Evolutionary conservation across 1,140 invertebrate genomes (phyloP), one percentile per base, ranked within the genome.

Genomic region (Zaprionus vittiger): DNA sequence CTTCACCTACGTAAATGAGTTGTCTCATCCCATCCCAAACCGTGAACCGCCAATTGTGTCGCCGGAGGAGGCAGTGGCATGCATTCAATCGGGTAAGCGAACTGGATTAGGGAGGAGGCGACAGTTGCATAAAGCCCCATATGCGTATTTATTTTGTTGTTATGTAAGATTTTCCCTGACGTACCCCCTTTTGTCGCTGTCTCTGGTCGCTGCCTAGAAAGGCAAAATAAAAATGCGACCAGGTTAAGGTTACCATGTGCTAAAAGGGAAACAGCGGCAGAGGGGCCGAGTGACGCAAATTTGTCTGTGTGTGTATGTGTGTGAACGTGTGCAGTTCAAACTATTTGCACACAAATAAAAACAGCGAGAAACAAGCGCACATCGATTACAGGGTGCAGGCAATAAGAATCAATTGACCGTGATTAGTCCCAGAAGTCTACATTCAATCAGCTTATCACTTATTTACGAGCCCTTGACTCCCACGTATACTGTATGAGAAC

Each of bases 81-180:
- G 93, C 77, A 92, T 95, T 37, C 94, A 95, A 91, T 94, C 94
- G 28, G 94, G 94, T 95, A 70, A 91, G 91, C 66, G 1, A 44
- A 47, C 54, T 66, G 56, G 37, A 66, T 49, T 6, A 61, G n/a
- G 34, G 22, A n/a, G 17, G 11, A 20, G 17, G 31, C 9, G 9
- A 11, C 31, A 2, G 63, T 31, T 62, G 44, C 15, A 41, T n/a
- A 41, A 7, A 41, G 15, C 9, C 9, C 31, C 31, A 34, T 34
- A 34, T 34, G 31, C 9, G 26, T 9, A 15, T 4, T 31, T 49
- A 12, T 38, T 70, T 61, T 57, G 37, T 59, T 76, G 76, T 89
- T 89, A 89, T 89, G 83, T 78, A 91, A 91, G 57, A 7, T 62
- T 34, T 62, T 37, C 69, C 4, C 11, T 5, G 47, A 20, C 11